These are phyloP conservation scores for Taxidea taxus DNA, from an alignment of 2,113 vertebrate genomes.

Conservation along the genomic window DNA sequence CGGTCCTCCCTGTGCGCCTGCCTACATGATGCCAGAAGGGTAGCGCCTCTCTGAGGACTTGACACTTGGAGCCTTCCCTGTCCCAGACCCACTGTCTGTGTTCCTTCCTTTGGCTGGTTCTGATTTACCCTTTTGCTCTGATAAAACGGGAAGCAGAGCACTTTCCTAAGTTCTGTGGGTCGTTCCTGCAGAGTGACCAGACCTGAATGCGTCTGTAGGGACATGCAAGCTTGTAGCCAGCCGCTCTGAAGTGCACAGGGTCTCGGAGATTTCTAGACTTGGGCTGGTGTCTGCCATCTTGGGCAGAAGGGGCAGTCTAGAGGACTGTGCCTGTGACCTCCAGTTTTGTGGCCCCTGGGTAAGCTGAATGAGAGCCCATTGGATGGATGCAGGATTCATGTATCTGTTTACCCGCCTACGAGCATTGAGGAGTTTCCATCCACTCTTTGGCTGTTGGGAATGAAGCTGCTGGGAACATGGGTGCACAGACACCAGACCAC, in stretches of 20 bases:
- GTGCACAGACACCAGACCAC: neutral
- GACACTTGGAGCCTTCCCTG: neutral
- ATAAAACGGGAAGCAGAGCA: neutral
- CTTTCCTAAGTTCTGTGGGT: neutral
- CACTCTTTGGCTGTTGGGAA: too few relatives aligned
- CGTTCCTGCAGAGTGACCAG: too few relatives aligned
- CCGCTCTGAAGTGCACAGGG: neutral
- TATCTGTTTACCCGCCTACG: too few relatives aligned
- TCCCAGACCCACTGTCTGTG: neutral
- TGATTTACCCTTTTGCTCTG: neutral
- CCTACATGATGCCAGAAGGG: neutral
- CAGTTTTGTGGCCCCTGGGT: neutral
- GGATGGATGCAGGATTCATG: neutral
- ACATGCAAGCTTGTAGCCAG: neutral
- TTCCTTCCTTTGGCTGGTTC: neutral
- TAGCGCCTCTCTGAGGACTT: neutral
- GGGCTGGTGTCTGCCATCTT: neutral
- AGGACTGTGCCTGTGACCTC: neutral
- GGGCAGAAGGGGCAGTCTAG: neutral
- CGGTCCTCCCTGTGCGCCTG: neutral
- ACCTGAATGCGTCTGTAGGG: neutral
- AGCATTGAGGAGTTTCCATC: neutral
- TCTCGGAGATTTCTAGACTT: neutral
- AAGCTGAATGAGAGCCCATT: neutral
- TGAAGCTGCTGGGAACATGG: neutral